Evolutionary conservation across 2,888 invertebrate species (phyloP).

Genomic region (Rotaria magnacalcarata): DNA sequence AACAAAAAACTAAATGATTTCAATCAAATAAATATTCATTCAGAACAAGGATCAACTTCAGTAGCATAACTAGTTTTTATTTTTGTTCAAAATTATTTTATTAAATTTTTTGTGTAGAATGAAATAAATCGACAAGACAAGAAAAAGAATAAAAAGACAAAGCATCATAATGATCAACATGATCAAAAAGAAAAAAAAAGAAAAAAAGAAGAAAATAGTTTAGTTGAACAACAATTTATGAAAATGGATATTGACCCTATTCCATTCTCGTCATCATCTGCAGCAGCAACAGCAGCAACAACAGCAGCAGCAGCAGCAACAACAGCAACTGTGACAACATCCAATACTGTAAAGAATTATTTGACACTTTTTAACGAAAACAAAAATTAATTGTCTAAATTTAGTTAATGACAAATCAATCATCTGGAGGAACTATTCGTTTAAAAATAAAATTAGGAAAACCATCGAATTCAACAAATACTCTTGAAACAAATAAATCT

Average conservation of each 20-base stretch:
- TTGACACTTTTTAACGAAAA: too few species aligned
- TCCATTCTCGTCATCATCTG: neutral
- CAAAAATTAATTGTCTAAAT: neutral
- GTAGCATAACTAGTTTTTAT: neutral
- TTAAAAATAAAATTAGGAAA: slow-evolving; percentile 11
- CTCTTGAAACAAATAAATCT: neutral
- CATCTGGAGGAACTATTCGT: neutral
- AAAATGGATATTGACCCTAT: neutral
- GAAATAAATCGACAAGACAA: neutral
- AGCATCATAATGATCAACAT: neutral
- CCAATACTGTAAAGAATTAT: too few species aligned
- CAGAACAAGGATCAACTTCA: neutral
- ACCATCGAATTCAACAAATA: neutral
- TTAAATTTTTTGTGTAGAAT: neutral
- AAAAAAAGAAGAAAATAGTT: neutral
- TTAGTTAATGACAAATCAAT: neutral
- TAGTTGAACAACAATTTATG: too few species aligned
- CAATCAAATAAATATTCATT: neutral
- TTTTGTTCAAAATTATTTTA: neutral
- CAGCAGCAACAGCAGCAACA: too few species aligned
- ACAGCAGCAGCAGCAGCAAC: too few species aligned
- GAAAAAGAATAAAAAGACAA: neutral
- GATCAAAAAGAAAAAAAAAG: neutral
- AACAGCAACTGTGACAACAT: too few species aligned
- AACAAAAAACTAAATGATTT: neutral